These are phyloP conservation scores for Listrodromus nycthemerus DNA, from an alignment of 2,888 invertebrate species.

Conservation along the genomic window DNA sequence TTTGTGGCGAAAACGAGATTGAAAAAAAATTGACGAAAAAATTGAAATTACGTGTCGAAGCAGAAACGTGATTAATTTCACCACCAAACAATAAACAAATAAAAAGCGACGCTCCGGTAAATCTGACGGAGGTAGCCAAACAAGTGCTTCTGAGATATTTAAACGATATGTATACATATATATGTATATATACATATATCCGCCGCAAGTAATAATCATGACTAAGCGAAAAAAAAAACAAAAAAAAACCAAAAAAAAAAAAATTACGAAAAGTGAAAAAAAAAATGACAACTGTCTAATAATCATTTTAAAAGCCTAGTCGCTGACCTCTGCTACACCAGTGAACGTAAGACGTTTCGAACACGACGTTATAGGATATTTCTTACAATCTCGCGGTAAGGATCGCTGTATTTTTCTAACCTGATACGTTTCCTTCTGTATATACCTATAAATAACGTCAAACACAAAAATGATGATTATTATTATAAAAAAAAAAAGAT, in stretches of 20 bases:
- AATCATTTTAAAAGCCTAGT: slow-evolving; percentile 40
- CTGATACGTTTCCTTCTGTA: slow-evolving; percentile 80
- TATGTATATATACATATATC: slow-evolving; percentile 8
- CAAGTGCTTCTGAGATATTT: slow-evolving; percentile 66
- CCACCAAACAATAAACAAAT: slow-evolving; percentile 6
- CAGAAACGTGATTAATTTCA: slow-evolving; percentile 3
- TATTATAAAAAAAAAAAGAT: slow-evolving; percentile 41
- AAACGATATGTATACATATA: slow-evolving; percentile 13
- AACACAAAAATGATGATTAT: slow-evolving; percentile 33
- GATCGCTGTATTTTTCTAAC: slow-evolving; percentile 84
- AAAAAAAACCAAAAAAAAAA: slow-evolving; percentile 34
- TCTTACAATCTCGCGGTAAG: slow-evolving; percentile 78
- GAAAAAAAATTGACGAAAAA: not conserved
- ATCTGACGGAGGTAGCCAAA: slow-evolving; percentile 67
- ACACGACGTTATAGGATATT: slow-evolving; percentile 73
- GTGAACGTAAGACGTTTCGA: slow-evolving; percentile 61
- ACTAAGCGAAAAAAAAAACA: slow-evolving; percentile 17
- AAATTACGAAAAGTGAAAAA: not conserved
- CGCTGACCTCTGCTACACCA: slow-evolving; percentile 49
- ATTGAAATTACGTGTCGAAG: not conserved
- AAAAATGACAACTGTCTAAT: slow-evolving; percentile 54
- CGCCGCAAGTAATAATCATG: slow-evolving; percentile 23
- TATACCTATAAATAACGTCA: slow-evolving; percentile 73
- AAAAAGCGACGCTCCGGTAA: slow-evolving; percentile 36
- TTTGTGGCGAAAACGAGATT: slow-evolving; percentile 23